phyloP scores from a whole-genome alignment of 2,888 invertebrate genomes.

The Drosophila mimica region DNA sequence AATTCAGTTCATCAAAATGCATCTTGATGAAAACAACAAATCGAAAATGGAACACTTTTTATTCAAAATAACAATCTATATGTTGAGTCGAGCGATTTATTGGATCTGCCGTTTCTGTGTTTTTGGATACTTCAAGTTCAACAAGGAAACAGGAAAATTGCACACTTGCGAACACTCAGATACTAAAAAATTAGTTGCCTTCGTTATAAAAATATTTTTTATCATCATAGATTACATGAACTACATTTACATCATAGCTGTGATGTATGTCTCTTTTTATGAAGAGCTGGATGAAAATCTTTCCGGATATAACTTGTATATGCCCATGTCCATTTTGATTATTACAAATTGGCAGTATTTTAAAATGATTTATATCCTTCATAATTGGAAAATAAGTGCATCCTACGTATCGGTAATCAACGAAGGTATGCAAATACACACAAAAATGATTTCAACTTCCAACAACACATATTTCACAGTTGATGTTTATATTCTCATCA shows the following conservation, averaged over 20 bases:
- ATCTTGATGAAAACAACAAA: neutral
- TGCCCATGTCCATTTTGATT: neutral
- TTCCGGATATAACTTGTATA: neutral
- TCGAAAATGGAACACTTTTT: neutral
- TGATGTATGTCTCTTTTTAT: too few relatives aligned
- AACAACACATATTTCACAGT: neutral
- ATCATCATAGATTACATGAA: accelerated
- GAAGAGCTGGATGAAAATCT: neutral
- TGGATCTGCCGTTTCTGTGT: neutral
- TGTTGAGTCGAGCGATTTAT: neutral
- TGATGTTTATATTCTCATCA: neutral
- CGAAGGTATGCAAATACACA: constrained; percentile 4
- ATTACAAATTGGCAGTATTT: neutral
- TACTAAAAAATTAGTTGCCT: neutral
- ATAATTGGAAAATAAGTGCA: constrained; percentile 1
- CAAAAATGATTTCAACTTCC: neutral
- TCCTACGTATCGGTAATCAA: neutral
- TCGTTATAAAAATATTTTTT: neutral
- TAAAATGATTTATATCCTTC: neutral
- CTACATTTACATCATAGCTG: too few relatives aligned
- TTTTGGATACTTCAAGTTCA: constrained; percentile 12
- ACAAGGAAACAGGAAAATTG: neutral
- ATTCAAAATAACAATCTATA: neutral
- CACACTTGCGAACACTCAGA: neutral
- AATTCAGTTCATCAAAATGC: neutral